These are phyloP conservation scores for Trichomalopsis sarcophagae DNA, from an alignment of 1,140 invertebrate genomes.

Conservation along the genomic window DNA sequence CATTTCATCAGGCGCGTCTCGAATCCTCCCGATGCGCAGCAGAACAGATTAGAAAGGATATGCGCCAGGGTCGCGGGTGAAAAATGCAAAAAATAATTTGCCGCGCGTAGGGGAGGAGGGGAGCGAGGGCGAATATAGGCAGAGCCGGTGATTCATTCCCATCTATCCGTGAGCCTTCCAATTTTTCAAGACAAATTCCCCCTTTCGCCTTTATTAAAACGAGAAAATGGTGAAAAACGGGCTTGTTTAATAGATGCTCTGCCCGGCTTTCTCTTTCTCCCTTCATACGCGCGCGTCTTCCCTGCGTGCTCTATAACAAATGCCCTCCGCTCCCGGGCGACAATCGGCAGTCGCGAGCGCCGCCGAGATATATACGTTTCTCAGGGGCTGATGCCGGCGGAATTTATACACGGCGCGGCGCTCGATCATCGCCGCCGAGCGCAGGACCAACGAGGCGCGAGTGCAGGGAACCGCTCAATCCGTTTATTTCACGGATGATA, in stretches of 20 bases:
- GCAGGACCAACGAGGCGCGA: not conserved
- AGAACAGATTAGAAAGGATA: not conserved
- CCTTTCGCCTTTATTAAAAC: constrained; percentile 42
- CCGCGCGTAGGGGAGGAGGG: not conserved
- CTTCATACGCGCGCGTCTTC: not conserved
- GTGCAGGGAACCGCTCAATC: not conserved
- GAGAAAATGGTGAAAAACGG: constrained; percentile 29
- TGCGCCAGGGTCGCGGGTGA: not conserved
- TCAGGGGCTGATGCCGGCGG: not conserved
- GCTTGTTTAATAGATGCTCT: constrained; percentile 34
- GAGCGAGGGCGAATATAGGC: not conserved
- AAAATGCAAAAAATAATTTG: constrained; percentile 23
- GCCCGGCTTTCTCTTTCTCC: not conserved
- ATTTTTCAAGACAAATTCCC: constrained; percentile 45
- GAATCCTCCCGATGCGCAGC: not conserved
- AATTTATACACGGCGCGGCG: constrained; percentile 27
- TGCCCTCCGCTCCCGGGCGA: constrained; percentile 12
- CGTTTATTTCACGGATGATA: constrained; percentile 50
- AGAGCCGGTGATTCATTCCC: constrained; percentile 19
- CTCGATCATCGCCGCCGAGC: constrained; percentile 32
- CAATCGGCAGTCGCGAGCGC: not conserved
- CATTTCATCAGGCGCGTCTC: not conserved
- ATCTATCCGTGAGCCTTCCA: constrained; percentile 35
- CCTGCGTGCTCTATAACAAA: constrained; percentile 25
- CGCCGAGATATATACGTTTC: constrained; percentile 10